Percentiles rank a stretch among this genome's conserved stretches.
Evolutionary conservation across 2,113 vertebrate genomes (phyloP).

Genomic region (Tricholaema leucomelas): DNA sequence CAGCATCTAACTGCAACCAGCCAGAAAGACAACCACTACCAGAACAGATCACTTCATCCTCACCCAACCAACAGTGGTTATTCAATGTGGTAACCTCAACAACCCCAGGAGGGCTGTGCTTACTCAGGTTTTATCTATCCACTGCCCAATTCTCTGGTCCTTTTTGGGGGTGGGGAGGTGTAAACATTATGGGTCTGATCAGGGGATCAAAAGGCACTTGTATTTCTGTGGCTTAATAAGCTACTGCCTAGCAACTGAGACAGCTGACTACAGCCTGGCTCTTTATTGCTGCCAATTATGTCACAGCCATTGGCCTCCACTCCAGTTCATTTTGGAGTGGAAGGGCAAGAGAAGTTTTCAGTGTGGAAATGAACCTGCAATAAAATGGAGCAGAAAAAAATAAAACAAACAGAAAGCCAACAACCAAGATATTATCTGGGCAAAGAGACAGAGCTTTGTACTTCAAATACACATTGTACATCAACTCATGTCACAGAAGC

Average conservation of each 20-base stretch:
- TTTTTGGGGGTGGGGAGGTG: too few species aligned
- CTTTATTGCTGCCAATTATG: background rate
- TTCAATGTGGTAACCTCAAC: background rate
- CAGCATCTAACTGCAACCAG: background rate
- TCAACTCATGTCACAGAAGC: background rate
- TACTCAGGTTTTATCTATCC: background rate
- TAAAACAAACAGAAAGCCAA: too few species aligned
- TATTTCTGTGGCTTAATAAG: conserved; percentile 1
- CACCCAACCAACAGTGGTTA: background rate
- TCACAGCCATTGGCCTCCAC: background rate
- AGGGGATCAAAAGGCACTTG: background rate
- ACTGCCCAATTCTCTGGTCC: background rate
- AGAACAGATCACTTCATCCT: background rate
- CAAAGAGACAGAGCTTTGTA: background rate
- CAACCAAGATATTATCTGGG: background rate
- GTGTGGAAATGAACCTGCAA: background rate
- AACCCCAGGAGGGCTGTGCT: background rate
- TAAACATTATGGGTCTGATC: background rate
- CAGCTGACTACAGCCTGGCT: background rate
- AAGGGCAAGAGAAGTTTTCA: background rate
- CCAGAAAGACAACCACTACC: background rate
- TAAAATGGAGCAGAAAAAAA: background rate
- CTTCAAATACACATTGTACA: background rate
- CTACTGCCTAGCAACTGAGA: background rate
- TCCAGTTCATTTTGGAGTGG: background rate